Evolutionary conservation across 53 echinoderm and acorn worm species (phyloP).

Genomic region (Temnopleurus reevesii): DNA sequence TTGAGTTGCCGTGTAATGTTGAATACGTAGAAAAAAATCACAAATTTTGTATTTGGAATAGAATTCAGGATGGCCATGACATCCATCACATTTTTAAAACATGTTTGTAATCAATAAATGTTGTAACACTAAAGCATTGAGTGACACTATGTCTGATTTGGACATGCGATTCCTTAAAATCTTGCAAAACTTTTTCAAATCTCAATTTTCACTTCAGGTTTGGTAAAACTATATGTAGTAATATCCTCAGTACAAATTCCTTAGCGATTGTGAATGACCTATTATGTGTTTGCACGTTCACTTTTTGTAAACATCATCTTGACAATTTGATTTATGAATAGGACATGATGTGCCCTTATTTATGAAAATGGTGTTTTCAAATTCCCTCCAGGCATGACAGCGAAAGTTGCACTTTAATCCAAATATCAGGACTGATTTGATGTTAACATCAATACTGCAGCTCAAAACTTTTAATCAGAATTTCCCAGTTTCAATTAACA

Average conservation of each 20-base stretch:
- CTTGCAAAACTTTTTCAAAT: not conserved
- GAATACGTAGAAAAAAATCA: no score
- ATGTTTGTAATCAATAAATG: no score
- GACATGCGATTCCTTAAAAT: no score
- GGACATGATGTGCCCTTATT: not conserved
- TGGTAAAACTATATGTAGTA: not conserved
- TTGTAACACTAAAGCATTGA: no score
- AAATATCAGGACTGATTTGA: not conserved
- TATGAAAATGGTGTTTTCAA: not conserved
- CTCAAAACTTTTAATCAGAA: not conserved
- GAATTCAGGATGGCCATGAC: no score
- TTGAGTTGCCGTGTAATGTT: no score
- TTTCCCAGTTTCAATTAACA: no score
- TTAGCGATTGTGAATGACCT: not conserved
- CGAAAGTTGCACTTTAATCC: not conserved
- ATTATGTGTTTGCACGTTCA: not conserved
- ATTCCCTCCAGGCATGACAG: not conserved
- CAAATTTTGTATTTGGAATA: no score
- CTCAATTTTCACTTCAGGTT: no score
- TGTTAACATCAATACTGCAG: not conserved
- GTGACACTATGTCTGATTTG: no score
- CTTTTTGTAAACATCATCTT: not conserved
- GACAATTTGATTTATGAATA: not conserved
- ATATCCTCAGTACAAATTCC: not conserved
- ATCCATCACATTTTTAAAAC: no score